A percentile compares a stretch with the other conserved stretches of the same genome.
Evolutionary conservation across 2,888 invertebrate species (phyloP).

Genomic region (Andrena flavipes): DNA sequence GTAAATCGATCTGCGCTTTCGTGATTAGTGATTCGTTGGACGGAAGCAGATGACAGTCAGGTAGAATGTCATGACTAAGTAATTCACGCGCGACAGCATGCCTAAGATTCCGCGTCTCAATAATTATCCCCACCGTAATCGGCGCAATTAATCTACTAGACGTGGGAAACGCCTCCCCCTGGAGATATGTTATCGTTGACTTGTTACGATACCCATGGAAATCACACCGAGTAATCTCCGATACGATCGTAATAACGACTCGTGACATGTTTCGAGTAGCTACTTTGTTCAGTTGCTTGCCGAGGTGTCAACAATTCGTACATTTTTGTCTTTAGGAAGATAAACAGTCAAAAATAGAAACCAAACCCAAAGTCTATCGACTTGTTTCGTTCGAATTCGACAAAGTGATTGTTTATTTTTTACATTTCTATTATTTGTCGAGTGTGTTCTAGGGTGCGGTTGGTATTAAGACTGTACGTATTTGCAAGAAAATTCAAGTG

Average conservation of each 20-base stretch:
- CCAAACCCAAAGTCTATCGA: background rate
- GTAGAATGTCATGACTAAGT: conserved; percentile 8
- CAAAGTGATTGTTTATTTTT: background rate
- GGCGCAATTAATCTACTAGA: conserved; percentile 35
- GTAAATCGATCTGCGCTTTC: too few species aligned
- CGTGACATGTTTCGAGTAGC: background rate
- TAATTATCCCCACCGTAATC: conserved; percentile 47
- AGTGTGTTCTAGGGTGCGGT: too few species aligned
- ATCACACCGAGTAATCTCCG: conserved; percentile 7
- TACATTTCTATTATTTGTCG: background rate
- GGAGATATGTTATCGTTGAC: conserved; percentile 41
- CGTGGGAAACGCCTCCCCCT: conserved; percentile 7
- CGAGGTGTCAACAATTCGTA: background rate
- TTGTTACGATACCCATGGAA: conserved; percentile 30
- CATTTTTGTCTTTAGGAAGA: background rate
- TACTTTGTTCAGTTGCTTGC: background rate
- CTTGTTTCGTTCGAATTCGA: background rate
- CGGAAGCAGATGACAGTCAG: conserved; percentile 5
- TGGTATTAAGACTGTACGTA: too few species aligned
- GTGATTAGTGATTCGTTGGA: background rate
- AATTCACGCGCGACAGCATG: conserved; percentile 27
- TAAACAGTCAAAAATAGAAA: background rate
- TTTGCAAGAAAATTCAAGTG: too few species aligned
- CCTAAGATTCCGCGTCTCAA: conserved; percentile 35
- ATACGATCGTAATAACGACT: background rate